phyloP scores from a whole-genome alignment of 92 coral and sea anemone species.

The Pocillopora meandrina region DNA sequence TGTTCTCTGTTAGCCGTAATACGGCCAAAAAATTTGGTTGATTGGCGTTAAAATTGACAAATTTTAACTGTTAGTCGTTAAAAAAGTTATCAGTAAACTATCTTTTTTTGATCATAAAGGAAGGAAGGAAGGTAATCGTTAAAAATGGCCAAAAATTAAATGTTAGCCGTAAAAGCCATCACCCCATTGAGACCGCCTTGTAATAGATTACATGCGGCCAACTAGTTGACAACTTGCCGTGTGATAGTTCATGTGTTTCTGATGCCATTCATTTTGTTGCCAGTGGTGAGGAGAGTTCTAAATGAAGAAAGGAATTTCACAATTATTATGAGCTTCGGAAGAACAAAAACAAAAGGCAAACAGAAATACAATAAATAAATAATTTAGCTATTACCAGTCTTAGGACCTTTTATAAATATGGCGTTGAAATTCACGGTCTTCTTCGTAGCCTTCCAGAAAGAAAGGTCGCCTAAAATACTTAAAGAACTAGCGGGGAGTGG shows the following conservation, averaged over 20 bases:
- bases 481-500: too few species aligned
- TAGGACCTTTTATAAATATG: too few species aligned
- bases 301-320: neutral
- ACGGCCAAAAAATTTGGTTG: too few species aligned
- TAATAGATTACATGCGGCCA: neutral
- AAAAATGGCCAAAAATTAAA: too few species aligned
- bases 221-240: slow-evolving; percentile 63
- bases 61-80: too few species aligned
- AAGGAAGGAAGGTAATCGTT: neutral
- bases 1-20: too few species aligned
- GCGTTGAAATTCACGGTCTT: too few species aligned
- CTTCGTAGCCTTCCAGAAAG: too few species aligned
- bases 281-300: slow-evolving; percentile 95
- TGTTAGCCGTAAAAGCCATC: neutral
- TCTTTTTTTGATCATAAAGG: neutral
- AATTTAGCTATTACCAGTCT: too few species aligned
- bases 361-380: neutral
- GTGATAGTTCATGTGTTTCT: slow-evolving; percentile 94
- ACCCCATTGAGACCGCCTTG: neutral
- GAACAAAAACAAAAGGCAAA: neutral
- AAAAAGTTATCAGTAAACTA: too few species aligned
- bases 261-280: slow-evolving; percentile 96
- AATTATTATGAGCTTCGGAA: neutral
- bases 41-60: too few species aligned
- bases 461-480: too few species aligned